Base-by-base conservation (phyloP, 1,140 invertebrate genomes). In the Varroa destructor region DNA sequence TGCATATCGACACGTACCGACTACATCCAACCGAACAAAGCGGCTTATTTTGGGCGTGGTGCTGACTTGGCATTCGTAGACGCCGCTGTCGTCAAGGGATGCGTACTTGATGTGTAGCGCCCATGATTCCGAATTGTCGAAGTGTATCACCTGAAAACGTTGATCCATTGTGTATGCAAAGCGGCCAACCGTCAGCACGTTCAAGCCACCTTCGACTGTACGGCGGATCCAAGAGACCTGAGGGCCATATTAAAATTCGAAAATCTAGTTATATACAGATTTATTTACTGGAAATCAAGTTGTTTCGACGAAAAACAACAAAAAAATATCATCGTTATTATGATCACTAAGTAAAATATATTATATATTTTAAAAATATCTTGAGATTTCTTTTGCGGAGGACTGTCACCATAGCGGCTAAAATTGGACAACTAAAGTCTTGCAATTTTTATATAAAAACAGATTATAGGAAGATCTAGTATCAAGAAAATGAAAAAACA, bases 151-250 rank as follows among this genome's bases (percentile, higher is more conserved):
- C 82, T 89, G 87, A 83, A 92, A 93, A 73, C 90, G 84, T 81
- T 91, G 89, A 81, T 93, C 90, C 76, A 87, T 89, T 36, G 90
- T 92, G 80, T 92, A 93, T 12, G 90, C 91, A 80, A 91, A 91
- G 43, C 86, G 86, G 70, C 88, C 89, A 51, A 91, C 89, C 8
- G 90, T 92, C 73, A 92, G 82, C 79, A 92, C 91, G 81, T 92
- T 90, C 75, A 92, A 87, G 79, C 92, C 90, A 89, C 61, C 10
- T 40, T 67, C 36, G 10, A 67, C 61, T 40, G 61, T 67, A 36
- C 61, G 40, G 12, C 90, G 84, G 73, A 93, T 89, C 90, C 90
- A 93, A 37, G 90, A 91, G 75, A 92, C 89, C 85, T 92, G 87
- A 78, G 88, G 72, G 1, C 58, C 43, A 74, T 25, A 25, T 25